Evolutionary conservation across 2,888 invertebrate species (phyloP), one percentile per base, ranked within the genome.

Genomic region (Pasiphila rectangulata): DNA sequence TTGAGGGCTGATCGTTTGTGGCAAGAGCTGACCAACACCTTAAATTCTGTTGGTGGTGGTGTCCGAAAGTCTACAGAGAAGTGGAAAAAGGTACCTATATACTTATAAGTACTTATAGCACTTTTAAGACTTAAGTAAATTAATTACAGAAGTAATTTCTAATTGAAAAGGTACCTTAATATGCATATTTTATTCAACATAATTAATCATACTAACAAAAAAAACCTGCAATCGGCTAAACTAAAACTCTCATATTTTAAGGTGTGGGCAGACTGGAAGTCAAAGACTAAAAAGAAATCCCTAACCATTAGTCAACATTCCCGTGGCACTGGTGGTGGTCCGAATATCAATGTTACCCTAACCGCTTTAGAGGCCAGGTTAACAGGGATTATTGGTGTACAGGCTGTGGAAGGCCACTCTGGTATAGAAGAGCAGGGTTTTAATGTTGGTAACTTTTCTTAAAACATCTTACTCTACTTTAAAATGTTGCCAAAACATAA

Each of bases 1-100:
- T 5, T 51, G 12, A 49, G 39, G 17, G 27, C 42, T 10, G 54
- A 51, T 4, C 40, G 41, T 4, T 25, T 51, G 39, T 54, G 51
- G 54, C 34, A 46, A 10, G 51, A 51, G 19, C 16, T 54, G 6
- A 29, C 36, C 6, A 17, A 23, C 10, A 6, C 43, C 9, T 43
- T 53, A 20, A 53, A 56, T 35, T 46, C 53, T 6, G 15, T 53
- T 34, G 50, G 41, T 30, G 46, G 46, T 43, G 52, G 53, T 21
- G 48, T 56, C 6, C n/a, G 35, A 7, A 51, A 39, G 20, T 9
- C 41, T 35, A 5, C 42, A 9, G 29, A 21, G 13, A 39, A 47
- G 39, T 49, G 49, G 49, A 49, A 54, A 43, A 49, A 41, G 30
- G 29, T n/a, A n/a, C n/a, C n/a, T n/a, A n/a, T n/a, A n/a, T n/a